Conservation (phyloP, 30 jellyfish, hydroid and myxozoan species). For the Mastigias papua region DNA sequence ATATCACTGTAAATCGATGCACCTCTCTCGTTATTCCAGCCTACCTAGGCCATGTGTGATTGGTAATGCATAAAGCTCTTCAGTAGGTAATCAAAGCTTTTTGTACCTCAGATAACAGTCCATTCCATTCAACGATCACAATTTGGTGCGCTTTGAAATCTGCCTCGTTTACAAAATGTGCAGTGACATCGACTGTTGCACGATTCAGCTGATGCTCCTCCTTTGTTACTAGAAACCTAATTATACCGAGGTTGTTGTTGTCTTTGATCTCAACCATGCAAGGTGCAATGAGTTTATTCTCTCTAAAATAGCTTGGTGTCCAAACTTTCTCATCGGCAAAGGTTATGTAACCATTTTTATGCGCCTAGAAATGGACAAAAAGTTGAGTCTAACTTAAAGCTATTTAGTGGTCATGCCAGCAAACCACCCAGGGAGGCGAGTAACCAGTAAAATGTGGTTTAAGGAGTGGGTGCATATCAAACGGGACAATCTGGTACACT, state of each 20-base stretch:
- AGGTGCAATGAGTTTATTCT: constrained; percentile 66
- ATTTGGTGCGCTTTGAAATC: constrained; percentile 66
- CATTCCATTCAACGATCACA: constrained; percentile 71
- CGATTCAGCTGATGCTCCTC: constrained; percentile 32
- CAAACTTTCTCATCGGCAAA: constrained; percentile 62
- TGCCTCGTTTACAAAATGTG: constrained; percentile 48
- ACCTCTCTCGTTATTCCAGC: too few relatives aligned
- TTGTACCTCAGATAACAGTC: constrained; percentile 46
- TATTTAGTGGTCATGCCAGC: too few relatives aligned
- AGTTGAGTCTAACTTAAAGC: too few relatives aligned
- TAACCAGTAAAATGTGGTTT: too few relatives aligned
- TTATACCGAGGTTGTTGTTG: constrained; percentile 49
- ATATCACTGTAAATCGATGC: too few relatives aligned
- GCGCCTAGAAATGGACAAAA: constrained; percentile 43
- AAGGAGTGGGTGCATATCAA: too few relatives aligned
- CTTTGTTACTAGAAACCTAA: constrained; percentile 14
- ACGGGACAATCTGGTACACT: too few relatives aligned
- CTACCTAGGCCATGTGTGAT: too few relatives aligned
- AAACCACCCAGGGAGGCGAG: too few relatives aligned
- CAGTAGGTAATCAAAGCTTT: background rate
- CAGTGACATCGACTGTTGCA: constrained; percentile 53
- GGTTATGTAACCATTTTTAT: constrained; percentile 67
- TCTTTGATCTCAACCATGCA: constrained; percentile 74
- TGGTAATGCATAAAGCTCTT: too few relatives aligned
- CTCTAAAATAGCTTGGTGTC: constrained; percentile 44